phyloP scores from a whole-genome alignment of 2,797 vertebrate species.

The Lophotriccus pileatus region DNA sequence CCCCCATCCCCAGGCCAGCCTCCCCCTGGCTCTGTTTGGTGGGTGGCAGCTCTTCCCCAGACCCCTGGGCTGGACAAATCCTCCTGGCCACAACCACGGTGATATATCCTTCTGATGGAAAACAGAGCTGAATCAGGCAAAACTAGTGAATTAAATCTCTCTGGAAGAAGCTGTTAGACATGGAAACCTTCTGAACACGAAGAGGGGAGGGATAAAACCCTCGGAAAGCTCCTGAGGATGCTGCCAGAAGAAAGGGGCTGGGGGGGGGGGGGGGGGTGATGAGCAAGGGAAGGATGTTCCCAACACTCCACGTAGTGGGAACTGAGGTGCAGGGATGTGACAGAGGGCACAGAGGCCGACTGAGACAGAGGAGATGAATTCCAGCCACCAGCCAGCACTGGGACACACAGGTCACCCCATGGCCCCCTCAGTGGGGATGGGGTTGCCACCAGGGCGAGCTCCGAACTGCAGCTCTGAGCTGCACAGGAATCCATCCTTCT shows the following conservation, averaged over 20 bases:
- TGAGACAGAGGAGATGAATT: not conserved
- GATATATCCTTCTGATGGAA: not conserved
- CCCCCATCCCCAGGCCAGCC: not conserved
- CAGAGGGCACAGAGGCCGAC: fast-evolving
- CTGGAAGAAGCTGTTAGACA: not conserved
- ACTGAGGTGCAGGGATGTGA: not conserved
- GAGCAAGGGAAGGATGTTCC: not conserved
- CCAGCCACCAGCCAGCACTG: not conserved
- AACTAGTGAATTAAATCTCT: not conserved
- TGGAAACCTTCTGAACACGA: not conserved
- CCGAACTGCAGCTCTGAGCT: not conserved
- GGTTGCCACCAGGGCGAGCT: not conserved
- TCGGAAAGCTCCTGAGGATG: fast-evolving
- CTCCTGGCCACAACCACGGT: not conserved
- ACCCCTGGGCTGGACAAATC: not conserved
- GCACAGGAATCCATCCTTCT: not conserved
- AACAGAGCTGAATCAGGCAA: not conserved
- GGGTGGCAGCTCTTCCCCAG: not conserved
- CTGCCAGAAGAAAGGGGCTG: not conserved
- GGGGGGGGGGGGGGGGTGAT: fast-evolving
- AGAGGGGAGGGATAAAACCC: not conserved
- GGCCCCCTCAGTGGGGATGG: fast-evolving
- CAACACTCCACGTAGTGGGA: fast-evolving
- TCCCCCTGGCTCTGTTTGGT: fast-evolving
- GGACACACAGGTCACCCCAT: fast-evolving